Base-by-base conservation (phyloP, 1,140 invertebrate species). In the Pseudomyrmex gracilis region DNA sequence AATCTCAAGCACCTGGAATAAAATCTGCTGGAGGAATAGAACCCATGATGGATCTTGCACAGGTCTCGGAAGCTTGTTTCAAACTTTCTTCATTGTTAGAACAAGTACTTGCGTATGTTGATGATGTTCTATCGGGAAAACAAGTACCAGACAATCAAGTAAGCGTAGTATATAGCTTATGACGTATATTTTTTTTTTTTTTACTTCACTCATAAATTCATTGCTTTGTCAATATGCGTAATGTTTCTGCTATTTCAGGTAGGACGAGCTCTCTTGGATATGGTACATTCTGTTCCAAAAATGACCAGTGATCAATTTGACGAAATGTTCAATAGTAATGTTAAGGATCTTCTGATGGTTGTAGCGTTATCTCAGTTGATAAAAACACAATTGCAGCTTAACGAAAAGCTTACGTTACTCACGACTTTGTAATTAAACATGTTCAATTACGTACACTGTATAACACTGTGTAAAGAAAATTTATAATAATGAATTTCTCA, bases 331-430 rank as follows among this genome's bases (percentile, higher is more conserved):
- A 99, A 98, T 90, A 97, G 98, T 87, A 98, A 98, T 93, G 97
- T 99, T 91, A 99, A 99, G 94, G 98, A 99, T 95, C 95, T 99
- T 83, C 95, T 99, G 61, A 99, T 99, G 98, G 98, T 99, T 66
- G 97, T 99, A 85, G 99, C 98, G 55, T 95, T 99, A 43, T 98
- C 98, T 10, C 98, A 99, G 92, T 95, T 99, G n/a, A 98, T 98
- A 85, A 98, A 98, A 94, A 98, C 98, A 9, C 98, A 99, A 94
- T 95, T 99, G 85, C 97, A 98, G 91, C 95, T 99, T 24, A 99
- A 99, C 93, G 98, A 99, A 94, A 99, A 99, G 94, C 95, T 99
- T 3, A 98, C 97, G 7, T 95, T 98, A 77, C 94, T 98, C 55
- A 97, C 97, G 66, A 96, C 96, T 17, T 87, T 96, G 73, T 96